Base-by-base conservation (phyloP, 2,113 vertebrate genomes). In the Emydura subglobosa region DNA sequence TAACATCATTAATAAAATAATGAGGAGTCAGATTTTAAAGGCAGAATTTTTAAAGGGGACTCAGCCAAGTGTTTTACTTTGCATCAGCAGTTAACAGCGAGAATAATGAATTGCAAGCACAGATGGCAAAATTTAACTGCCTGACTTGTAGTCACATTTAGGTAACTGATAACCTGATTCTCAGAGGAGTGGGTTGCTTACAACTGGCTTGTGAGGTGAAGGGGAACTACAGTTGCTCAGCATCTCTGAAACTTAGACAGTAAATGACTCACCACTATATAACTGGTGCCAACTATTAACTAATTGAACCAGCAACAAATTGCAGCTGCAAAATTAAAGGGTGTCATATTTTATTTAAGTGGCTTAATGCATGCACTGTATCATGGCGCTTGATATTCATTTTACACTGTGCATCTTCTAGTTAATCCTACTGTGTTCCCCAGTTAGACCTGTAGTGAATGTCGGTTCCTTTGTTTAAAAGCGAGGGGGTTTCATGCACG, bases 121-220 rank as follows among this genome's bases (percentile, higher is more conserved):
- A 2, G 14, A 61, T 51, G 74, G n/a, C 13, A 7, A 54, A 7
- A 4, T 10, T 27, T 12, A 10, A 24, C 19, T 49, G 54, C 81
- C 72, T 34, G 81, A 27, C 17, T 44, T 25, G 2, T 0, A 39
- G 49, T 0, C 7, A n/a, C 2, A 31, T 1, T 47, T 21, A 2
- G 54, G 74, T 55, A 16, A 6, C 2, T 11, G 61, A 51, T 47
- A 76, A 3, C 74, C 51, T 0, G 3, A 14, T 1, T 12, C 27
- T 22, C 39, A 10, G 17, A 83, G 39, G 65, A 65, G 10, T 16
- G 14, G 6, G 4, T 10, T 2, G 39, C 51, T 44, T 10, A 61
- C n/a, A 54, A 16, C 55, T 21, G 9, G 13, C 61, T 21, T 5
- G 19, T 21, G 4, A 74, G 19, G n/a, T 17, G 21, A 42, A 42